Conservation (phyloP, 2,113 vertebrate genomes). For the Chaetops frenatus region DNA sequence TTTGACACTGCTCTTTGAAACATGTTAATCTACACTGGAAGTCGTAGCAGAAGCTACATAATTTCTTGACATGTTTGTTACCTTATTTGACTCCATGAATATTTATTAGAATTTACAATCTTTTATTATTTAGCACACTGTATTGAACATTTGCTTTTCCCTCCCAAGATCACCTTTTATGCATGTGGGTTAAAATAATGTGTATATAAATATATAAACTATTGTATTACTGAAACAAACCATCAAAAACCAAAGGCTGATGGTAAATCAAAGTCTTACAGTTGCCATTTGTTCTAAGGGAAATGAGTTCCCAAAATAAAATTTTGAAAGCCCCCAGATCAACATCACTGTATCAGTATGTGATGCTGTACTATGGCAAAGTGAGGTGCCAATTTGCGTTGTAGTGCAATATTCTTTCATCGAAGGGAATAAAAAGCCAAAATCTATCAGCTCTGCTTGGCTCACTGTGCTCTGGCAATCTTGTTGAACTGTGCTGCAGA, state of each 20-base stretch:
- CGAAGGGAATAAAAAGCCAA: background rate
- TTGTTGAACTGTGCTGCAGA: background rate
- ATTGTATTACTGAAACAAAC: background rate
- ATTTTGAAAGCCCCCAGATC: background rate
- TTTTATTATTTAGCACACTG: background rate
- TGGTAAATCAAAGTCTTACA: background rate
- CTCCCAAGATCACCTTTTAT: background rate
- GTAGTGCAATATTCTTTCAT: background rate
- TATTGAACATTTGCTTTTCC: background rate
- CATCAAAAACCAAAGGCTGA: background rate
- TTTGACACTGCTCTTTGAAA: background rate
- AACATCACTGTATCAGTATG: background rate
- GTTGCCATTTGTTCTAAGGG: background rate
- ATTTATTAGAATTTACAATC: conserved; percentile 9
- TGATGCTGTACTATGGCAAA: background rate
- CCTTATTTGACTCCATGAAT: background rate
- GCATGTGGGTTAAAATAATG: background rate
- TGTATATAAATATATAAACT: background rate
- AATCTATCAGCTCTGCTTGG: background rate
- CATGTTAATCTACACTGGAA: background rate
- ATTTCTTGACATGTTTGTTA: background rate
- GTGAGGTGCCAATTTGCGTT: background rate
- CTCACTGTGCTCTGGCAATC: background rate
- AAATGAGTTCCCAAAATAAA: background rate
- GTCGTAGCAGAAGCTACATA: background rate